Percentiles rank a stretch among this genome's conserved stretches.
phyloP scores from a whole-genome alignment of 2,888 invertebrate species.

The Augochlorella aurata region DNA sequence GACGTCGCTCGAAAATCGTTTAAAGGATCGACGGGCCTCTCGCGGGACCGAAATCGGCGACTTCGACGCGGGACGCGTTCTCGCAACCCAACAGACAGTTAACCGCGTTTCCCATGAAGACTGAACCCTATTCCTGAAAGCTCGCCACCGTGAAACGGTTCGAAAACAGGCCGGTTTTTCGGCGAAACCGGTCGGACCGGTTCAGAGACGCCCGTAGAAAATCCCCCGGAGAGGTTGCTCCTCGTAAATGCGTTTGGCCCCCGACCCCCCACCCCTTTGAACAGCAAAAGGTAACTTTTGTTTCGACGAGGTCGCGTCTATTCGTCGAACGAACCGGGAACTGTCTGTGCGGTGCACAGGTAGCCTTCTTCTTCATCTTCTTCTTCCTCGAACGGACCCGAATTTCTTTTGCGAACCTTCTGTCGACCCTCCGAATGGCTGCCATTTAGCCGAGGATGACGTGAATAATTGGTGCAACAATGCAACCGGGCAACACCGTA shows the following conservation, averaged over 20 bases:
- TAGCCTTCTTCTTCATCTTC: background rate
- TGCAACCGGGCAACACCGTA: background rate
- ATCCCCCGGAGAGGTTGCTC: background rate
- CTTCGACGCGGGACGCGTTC: background rate
- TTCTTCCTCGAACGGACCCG: background rate
- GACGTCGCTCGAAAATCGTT: conserved; percentile 10
- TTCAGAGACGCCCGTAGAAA: conserved; percentile 48
- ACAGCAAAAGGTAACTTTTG: conserved; percentile 72
- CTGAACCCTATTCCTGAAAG: conserved; percentile 39
- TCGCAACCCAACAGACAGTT: conserved; percentile 62
- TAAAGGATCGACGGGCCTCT: background rate
- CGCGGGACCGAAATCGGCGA: too few relatives aligned
- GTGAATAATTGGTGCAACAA: background rate
- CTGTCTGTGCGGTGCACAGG: conserved; percentile 3
- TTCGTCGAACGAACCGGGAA: conserved; percentile 45
- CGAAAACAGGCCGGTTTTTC: conserved; percentile 75
- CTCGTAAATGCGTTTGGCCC: background rate
- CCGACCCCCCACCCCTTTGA: conserved; percentile 12
- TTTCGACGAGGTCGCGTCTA: conserved; percentile 69
- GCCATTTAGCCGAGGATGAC: background rate
- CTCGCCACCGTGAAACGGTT: conserved; percentile 40
- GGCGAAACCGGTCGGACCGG: conserved; percentile 78
- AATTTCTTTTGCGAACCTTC: background rate
- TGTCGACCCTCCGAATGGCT: background rate
- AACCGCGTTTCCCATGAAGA: conserved; percentile 78